phyloP scores from a whole-genome alignment of 2,888 invertebrate genomes.

The Sarcophaga subvicina region DNA sequence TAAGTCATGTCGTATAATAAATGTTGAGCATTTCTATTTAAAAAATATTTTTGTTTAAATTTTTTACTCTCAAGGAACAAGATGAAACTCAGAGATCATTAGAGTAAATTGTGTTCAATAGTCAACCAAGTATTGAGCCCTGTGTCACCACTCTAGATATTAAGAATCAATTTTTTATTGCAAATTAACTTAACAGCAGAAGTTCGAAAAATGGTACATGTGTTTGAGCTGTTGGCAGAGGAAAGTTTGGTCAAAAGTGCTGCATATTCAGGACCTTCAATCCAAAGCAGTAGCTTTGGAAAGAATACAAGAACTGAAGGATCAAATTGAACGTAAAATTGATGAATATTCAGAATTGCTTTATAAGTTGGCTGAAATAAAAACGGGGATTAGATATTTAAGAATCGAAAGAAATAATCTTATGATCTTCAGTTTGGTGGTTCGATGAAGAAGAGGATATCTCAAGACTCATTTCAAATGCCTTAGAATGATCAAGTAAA shows the following conservation, averaged over 20 bases:
- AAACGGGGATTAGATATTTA: slow-evolving; percentile 90
- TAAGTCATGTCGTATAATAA: background rate
- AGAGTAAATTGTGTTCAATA: no score
- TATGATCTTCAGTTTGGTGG: slow-evolving; percentile 87
- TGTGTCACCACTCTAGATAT: no score
- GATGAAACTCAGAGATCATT: no score
- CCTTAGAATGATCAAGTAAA: slow-evolving; percentile 89
- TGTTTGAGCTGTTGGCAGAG: no score
- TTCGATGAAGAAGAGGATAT: slow-evolving; percentile 93
- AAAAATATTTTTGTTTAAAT: background rate
- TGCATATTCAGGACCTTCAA: slow-evolving; percentile 95
- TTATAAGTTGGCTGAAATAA: slow-evolving; percentile 92
- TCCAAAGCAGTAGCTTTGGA: slow-evolving; percentile 97
- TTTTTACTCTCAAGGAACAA: no score
- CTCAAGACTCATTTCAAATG: slow-evolving; percentile 87
- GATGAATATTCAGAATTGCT: slow-evolving; percentile 94
- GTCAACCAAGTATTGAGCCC: no score
- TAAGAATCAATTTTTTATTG: no score
- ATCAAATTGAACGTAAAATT: slow-evolving; percentile 94
- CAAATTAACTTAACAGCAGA: no score
- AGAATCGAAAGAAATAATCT: slow-evolving; percentile 92
- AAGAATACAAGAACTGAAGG: slow-evolving; percentile 96
- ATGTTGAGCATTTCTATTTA: slow-evolving; percentile 18
- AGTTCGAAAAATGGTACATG: no score
- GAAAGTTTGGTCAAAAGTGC: no score